Base-by-base conservation (phyloP, 1,140 invertebrate species). In the Limonius californicus region DNA sequence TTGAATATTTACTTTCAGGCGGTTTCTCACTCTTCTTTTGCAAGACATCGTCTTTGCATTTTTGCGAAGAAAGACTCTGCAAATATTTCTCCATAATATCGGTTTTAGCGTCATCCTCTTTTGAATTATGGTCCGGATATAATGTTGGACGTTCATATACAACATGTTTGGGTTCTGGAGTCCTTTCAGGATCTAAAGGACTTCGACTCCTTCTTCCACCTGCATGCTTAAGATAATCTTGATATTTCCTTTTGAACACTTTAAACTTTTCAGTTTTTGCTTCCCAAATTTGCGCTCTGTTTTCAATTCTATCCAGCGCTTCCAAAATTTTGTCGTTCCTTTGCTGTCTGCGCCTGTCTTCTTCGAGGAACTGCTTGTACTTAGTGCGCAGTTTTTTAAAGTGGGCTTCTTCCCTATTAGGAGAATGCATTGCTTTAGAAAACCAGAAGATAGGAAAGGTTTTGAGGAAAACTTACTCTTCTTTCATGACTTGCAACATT, bases 261-360 rank as follows among this genome's bases (percentile, higher is more conserved):
- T 81, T 80, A n/a, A 86, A 78, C 65, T 81, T 75, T 63, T 86
- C 81, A 9, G 83, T 85, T 75, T 84, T 84, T 1, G 83, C 81
- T 30, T 80, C 79, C 70, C 86, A 79, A 50, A 78, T 72, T 6
- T 78, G 74, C 18, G 85, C 78, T 63, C 81, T 78, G 47, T 75
- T 80, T 70, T 85, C 84, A 20, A 86, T 80, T 32, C 77, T 78
- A 65, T 85, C 82, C 58, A 87, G 72, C 56, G 79, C 77, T 39
- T 77, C 75, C 14, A 84, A 74, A 45, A 87, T 76, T 67, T 80
- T 78, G 59, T 82, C 79, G 72, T 85, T 87, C 16, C 84, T 77
- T 65, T 84, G 81, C 59, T 84, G 82, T 55, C 84, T 77, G 14
- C 74, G 71, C 47, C 74, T 73, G 64, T 86, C 83, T 68, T 85